Conservation (phyloP, 2,113 vertebrate species). For the Alligator sinensis region DNA sequence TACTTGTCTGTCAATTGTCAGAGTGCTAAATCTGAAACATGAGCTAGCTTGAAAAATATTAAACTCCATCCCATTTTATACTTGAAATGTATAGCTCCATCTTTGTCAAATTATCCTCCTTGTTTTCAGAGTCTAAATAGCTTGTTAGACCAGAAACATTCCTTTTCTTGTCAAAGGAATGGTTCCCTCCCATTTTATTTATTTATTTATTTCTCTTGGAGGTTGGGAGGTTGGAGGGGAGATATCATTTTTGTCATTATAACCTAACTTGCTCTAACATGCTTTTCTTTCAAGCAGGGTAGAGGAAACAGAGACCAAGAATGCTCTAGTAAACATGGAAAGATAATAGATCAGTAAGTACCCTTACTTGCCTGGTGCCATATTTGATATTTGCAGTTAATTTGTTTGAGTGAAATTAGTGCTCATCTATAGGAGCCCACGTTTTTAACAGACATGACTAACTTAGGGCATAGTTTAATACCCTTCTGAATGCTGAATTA, state of each 20-base stretch:
- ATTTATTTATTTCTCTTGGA: background rate
- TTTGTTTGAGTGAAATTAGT: background rate
- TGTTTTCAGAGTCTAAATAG: background rate
- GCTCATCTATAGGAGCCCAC: background rate
- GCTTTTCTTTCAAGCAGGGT: background rate
- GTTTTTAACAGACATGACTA: background rate
- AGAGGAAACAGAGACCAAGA: background rate
- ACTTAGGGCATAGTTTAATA: background rate
- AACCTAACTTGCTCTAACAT: background rate
- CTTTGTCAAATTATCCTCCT: background rate
- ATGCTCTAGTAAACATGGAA: background rate
- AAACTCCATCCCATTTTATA: constrained; percentile 1
- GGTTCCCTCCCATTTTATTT: background rate
- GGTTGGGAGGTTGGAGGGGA: too few relatives aligned
- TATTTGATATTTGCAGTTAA: background rate
- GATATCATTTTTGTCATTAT: rapidly evolving
- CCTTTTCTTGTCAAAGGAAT: constrained; percentile 16
- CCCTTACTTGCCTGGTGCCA: background rate
- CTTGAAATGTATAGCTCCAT: background rate
- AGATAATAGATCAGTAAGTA: background rate
- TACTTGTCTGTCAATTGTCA: background rate
- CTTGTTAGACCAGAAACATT: background rate
- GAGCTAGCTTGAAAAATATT: constrained; percentile 10
- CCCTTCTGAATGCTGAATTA: background rate
- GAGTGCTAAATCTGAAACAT: background rate